Base-by-base conservation (phyloP, 2,113 vertebrate species). In the Oncorhynchus mykiss region DNA sequence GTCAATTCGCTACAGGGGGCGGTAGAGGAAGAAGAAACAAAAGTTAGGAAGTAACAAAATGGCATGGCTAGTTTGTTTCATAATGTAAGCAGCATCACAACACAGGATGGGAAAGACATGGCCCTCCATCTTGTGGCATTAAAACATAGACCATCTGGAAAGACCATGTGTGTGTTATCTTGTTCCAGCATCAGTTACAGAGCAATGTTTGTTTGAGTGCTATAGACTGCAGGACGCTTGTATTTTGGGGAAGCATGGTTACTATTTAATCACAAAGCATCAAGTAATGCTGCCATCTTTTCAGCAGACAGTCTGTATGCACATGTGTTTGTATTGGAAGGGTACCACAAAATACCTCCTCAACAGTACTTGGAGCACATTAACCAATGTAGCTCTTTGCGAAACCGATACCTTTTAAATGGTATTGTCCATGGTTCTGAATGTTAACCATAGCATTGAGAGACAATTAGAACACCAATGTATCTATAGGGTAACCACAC, bases 21-120 rank as follows among this genome's bases (percentile, higher is more conserved):
- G 34, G 39, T 75, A 18, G 31, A 73, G 59, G 71, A 31, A 70
- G 20, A 34, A 49, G 48, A 65, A 80, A 69, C 66, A 74, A 77
- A 80, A 77, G 78, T 80, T 75, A 78, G 71, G 72, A 49, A 75
- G 85, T 57, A 76, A 70, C 9, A 85, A 85, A 84, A 82, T 25
- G 31, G 24, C 25, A 27, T 27, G 22, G 66, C 6, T 67, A 71
- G 48, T 89, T 82, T 62, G 74, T 84, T 72, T 83, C 27, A 80
- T 67, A 78, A 65, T 12, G 60, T 16, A 67, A 34, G 60, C 64
- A n/a, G n/a, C 34, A 49, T 51, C 48, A 70, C 59, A 39, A n/a
- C 64, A n/a, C 70, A 22, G 5, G 5, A 62, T 62, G 1, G 5
- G 51, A 54, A 18, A 54, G 14, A 18, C 16, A 54, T 18, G 14